Base-by-base conservation (phyloP, 2,113 vertebrate species). In the Catharus bicknelli region DNA sequence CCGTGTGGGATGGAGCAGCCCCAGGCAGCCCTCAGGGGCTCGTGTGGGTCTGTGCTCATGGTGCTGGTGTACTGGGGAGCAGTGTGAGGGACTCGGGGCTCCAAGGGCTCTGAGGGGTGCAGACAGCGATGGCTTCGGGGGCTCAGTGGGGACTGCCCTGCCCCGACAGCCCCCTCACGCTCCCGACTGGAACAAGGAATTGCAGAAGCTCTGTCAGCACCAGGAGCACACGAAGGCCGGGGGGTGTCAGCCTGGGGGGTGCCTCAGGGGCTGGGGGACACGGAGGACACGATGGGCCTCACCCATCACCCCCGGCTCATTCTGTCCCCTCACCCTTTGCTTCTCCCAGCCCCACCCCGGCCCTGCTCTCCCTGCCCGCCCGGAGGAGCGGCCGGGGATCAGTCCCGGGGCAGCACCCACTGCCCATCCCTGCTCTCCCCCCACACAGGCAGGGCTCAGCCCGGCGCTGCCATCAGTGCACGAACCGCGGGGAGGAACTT, bases 301-400 rank as follows among this genome's bases (percentile, higher is more conserved):
- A 6, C 8, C 1, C 5, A 3, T 0, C 3, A 11, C 8, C 45
- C 8, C 20, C 16, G 19, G 66, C 0, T 3, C 57, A 2, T 3
- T 3, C 2, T 13, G 4, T 4, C 15, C 45, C 3, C 7, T 9
- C 73, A 23, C 7, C 1, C 4, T 1, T 12, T 2, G 4, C 6
- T 19, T 9, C 17, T 30, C 53, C 26, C 42, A 45, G 47, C 61
- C 8, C 40, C 13, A 4, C 5, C 9, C 25, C 5, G 51, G 25
- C 70, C 48, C 64, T 1, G 42, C 15, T 38, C 16, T 34, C 66
- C 38, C 16, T 16, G 10, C 13, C 16, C 0, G 10, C 21, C 42
- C 3, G 5, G 9, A 6, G 61, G 7, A 10, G 55, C 22, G 3
- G n/a, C 40, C 1, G 10, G 18, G 23, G 45, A 8, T 55, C 27